Conservation (phyloP, 64 coral and sea anemone genomes). For the Actinia tenebrosa region DNA sequence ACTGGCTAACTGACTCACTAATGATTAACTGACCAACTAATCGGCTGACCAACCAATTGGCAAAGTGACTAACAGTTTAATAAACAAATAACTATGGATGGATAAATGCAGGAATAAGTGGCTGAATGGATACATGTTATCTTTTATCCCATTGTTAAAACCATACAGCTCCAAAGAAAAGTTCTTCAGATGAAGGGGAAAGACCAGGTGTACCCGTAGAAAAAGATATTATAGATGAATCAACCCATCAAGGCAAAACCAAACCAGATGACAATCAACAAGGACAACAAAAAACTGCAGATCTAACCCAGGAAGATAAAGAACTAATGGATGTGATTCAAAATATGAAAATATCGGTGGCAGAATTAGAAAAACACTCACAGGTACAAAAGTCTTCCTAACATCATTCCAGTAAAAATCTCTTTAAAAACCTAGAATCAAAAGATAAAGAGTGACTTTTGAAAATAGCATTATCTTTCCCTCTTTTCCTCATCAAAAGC, state of each 20-base stretch:
- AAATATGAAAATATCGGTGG: neutral
- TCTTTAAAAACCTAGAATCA: too few species aligned
- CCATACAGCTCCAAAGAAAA: neutral
- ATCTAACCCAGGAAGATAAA: neutral
- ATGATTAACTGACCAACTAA: too few species aligned
- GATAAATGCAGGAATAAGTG: neutral
- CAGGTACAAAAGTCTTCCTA: neutral
- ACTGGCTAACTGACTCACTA: too few species aligned
- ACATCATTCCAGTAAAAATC: too few species aligned
- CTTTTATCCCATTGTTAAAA: neutral
- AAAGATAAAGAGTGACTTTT: too few species aligned
- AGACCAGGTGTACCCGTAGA: neutral
- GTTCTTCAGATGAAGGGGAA: neutral
- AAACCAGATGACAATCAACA: neutral
- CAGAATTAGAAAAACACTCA: neutral
- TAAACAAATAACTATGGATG: too few species aligned
- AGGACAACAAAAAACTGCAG: neutral
- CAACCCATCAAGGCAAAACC: neutral
- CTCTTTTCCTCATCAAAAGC: too few species aligned
- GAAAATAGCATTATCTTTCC: too few species aligned
- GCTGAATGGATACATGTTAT: neutral
- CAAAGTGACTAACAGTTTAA: too few species aligned
- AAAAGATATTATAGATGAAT: neutral
- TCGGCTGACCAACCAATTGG: too few species aligned
- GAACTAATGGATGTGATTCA: neutral